Evolutionary conservation across 2,113 vertebrate species (phyloP).

Genomic region (Mustelus asterias): DNA sequence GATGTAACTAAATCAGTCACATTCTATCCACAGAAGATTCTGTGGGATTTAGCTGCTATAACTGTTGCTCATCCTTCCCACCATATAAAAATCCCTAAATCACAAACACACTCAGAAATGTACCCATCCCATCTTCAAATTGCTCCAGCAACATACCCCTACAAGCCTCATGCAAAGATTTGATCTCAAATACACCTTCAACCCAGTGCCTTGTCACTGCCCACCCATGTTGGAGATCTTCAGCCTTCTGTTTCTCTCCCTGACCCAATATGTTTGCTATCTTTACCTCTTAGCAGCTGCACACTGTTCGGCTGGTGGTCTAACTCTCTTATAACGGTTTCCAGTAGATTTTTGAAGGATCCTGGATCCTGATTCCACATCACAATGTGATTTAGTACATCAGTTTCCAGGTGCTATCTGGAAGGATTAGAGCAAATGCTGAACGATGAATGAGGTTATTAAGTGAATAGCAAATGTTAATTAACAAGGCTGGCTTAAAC

Average conservation of each 20-base stretch:
- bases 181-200: not conserved
- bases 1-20: not conserved
- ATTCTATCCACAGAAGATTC: not conserved
- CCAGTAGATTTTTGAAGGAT: not conserved
- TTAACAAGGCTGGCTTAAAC: not conserved
- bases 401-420: conserved; percentile 7
- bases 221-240: not conserved
- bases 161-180: not conserved
- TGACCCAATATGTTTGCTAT: not conserved
- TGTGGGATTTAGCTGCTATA: not conserved
- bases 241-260: not conserved
- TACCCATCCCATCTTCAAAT: not conserved
- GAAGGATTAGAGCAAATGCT: not conserved
- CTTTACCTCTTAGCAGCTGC: not conserved
- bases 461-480: not conserved
- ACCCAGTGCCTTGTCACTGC: not conserved
- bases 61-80: not conserved
- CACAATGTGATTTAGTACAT: not conserved
- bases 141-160: not conserved
- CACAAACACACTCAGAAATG: not conserved
- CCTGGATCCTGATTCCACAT: not conserved
- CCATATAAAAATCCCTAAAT: not conserved
- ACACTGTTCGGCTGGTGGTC: not conserved
- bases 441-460: not conserved
- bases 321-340: not conserved